Conservation (phyloP, 2,113 vertebrate species). For the Mustelus asterias region DNA sequence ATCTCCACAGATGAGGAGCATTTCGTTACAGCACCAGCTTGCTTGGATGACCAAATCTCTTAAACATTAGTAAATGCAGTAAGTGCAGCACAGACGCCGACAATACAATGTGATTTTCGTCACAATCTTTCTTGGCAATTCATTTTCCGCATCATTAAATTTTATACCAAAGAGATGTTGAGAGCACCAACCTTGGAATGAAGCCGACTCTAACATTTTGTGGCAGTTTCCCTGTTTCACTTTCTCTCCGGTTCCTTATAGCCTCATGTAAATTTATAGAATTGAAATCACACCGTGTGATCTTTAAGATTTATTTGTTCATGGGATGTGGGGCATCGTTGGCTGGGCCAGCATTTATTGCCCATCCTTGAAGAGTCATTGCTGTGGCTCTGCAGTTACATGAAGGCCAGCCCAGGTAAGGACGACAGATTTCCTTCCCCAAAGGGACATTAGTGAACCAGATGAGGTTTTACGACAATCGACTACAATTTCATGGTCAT, state of each 20-base stretch:
- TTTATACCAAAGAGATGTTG: background rate
- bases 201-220: background rate
- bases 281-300: background rate
- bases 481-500: too few relatives aligned
- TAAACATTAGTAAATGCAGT: background rate
- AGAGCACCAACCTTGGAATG: background rate
- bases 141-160: background rate
- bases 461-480: too few relatives aligned
- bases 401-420: too few relatives aligned
- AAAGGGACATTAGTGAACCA: too few relatives aligned
- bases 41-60: background rate
- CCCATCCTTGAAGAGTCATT: too few relatives aligned
- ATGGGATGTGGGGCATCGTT: too few relatives aligned
- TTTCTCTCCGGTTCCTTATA: background rate
- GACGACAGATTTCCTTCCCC: too few relatives aligned
- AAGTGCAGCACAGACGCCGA: background rate
- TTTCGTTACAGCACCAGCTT: background rate
- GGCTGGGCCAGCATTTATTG: too few relatives aligned
- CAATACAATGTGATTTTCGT: background rate
- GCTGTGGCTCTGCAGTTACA: too few relatives aligned
- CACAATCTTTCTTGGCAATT: background rate
- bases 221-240: background rate
- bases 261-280: background rate
- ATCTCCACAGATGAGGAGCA: background rate
- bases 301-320: background rate